Base-by-base conservation (phyloP, 2,113 vertebrate species). In the Nipponia nippon region DNA sequence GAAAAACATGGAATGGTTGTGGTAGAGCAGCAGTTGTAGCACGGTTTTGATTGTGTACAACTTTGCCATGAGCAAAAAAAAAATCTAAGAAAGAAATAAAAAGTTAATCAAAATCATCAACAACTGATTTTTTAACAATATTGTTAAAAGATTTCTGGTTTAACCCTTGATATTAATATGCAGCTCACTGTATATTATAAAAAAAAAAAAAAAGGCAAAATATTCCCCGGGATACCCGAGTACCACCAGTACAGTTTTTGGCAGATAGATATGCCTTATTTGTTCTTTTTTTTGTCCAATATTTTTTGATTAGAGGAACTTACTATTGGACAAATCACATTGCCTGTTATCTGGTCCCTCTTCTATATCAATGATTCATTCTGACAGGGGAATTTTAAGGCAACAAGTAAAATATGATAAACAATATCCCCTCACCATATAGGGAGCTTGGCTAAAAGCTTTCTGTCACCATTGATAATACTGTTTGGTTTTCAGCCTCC, bases 391-490 rank as follows among this genome's bases (percentile, higher is more conserved):
- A 94, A 94, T 73, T 90, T 97, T 95, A 96, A 96, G 97, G 87
- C 86, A 98, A 96, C 94, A 97, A 96, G 91, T 95, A 75, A 97
- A 97, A 96, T 65, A 96, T 83, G 87, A 97, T 97, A 96, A 97
- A 97, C 90, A 96, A 38, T 80, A 96, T 94, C 95, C 91, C 91
- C 85, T 96, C 94, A 96, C 47, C 36, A 85, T 46, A 69, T 7
- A 87, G 62, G 79, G 67, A 96, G 46, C 25, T 71, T 49, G 69
- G 87, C 95, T 98, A 97, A 98, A 98, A 98, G 92, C 91, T 96
- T 98, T 92, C 94, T 97, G 95, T 97, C 97, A 93, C 69, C 85
- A 44, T 84, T 93, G 96, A 97, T 97, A 96, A 96, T 20, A 40
- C 16, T 71, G 91, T 91, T 94, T 84, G 71, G 49, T 88, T 97